Percentiles rank a stretch among this genome's conserved stretches.
Conservation (phyloP, 2,797 vertebrate genomes). For the Pyrocephalus nanus region DNA sequence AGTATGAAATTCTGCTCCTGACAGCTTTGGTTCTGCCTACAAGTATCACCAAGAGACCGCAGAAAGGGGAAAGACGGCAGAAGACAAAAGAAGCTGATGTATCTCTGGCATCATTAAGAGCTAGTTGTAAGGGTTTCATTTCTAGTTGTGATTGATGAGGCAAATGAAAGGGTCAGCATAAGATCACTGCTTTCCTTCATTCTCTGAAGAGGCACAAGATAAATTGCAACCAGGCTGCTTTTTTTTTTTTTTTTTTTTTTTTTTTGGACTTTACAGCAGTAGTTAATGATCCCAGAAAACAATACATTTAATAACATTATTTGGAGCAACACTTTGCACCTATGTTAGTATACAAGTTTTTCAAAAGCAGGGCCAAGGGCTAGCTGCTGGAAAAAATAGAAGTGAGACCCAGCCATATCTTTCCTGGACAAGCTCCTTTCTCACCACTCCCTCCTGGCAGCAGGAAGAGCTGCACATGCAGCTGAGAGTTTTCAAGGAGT, state of each 20-base stretch:
- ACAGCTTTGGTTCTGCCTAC: background rate
- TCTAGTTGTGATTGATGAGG: background rate
- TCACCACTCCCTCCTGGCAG: background rate
- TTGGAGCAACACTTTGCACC: background rate
- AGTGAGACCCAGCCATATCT: background rate
- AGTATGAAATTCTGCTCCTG: background rate
- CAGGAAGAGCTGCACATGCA: background rate
- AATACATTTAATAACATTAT: background rate
- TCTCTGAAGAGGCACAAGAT: background rate
- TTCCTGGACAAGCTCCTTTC: background rate
- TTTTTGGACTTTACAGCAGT: background rate
- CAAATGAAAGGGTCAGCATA: background rate
- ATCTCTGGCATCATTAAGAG: background rate
- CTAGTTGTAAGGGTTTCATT: background rate
- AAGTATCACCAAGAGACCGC: background rate
- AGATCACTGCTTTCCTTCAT: background rate
- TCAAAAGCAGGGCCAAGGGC: background rate
- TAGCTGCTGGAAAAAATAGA: background rate
- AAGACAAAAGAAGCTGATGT: background rate
- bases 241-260: background rate
- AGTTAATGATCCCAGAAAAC: background rate
- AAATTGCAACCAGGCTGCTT: background rate
- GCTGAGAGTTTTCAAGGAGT: background rate
- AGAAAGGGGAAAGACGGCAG: background rate
- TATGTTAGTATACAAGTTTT: slow-evolving; percentile 12